A percentile compares a stretch with the other conserved stretches of the same genome.
phyloP scores from a whole-genome alignment of 2,113 vertebrate genomes.

The Pristiophorus japonicus region DNA sequence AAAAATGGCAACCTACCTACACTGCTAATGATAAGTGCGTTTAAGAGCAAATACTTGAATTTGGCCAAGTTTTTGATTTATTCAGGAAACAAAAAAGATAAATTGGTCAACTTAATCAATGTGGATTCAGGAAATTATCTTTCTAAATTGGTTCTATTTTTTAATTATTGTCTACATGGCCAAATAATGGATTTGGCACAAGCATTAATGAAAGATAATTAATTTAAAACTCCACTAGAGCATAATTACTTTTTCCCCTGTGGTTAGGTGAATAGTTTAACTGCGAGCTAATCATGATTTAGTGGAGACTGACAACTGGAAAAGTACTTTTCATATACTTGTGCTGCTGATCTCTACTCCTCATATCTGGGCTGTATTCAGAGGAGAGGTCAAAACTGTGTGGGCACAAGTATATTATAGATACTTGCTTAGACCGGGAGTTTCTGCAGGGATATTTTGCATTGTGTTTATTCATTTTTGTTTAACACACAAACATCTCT shows the following conservation, averaged over 20 bases:
- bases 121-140: conserved; percentile 5
- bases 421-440: neutral
- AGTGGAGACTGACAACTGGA: neutral
- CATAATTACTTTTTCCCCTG: neutral
- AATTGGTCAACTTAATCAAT: conserved; percentile 10
- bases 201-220: conserved; percentile 29
- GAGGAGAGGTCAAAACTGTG: neutral
- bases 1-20: neutral
- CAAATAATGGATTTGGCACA: conserved; percentile 20
- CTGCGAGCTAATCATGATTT: neutral
- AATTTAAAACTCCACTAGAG: conserved; percentile 16
- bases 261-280: conserved; percentile 2
- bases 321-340: neutral
- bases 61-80: conserved; percentile 22
- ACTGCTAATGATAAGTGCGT: neutral
- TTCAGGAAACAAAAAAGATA: neutral
- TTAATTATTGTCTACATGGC: neutral
- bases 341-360: neutral
- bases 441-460: neutral
- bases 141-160: conserved; percentile 20
- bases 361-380: neutral
- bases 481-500: neutral
- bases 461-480: neutral
- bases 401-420: too few species aligned
- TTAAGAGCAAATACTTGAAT: neutral